phyloP scores from a whole-genome alignment of 1,140 invertebrate genomes.

The Rhagoletis pomonella region DNA sequence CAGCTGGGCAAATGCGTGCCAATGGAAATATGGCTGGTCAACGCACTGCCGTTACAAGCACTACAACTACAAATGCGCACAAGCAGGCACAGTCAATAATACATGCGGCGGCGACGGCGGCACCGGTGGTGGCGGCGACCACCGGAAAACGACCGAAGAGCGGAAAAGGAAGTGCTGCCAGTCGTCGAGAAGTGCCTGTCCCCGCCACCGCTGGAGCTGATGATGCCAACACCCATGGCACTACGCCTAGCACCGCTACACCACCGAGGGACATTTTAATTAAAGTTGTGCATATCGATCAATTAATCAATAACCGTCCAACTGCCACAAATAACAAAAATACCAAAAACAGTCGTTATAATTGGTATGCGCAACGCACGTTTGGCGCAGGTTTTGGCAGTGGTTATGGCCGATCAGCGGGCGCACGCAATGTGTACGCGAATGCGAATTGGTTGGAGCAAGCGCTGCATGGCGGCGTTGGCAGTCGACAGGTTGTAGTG shows the following conservation, averaged over 20 bases:
- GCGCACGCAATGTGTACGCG: slow-evolving; percentile 37
- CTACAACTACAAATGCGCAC: not conserved
- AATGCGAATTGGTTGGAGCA: slow-evolving; percentile 64
- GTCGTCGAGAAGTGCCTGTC: not conserved
- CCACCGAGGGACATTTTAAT: slow-evolving; percentile 53
- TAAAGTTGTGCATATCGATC: slow-evolving; percentile 59
- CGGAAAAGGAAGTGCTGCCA: not conserved
- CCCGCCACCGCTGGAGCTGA: not conserved
- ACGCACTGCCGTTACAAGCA: not conserved
- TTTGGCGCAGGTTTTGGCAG: not conserved
- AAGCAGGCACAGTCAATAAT: not conserved
- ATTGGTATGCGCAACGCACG: not conserved
- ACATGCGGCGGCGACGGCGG: no score
- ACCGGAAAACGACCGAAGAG: not conserved
- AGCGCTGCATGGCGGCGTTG: slow-evolving; percentile 62
- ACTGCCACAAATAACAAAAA: slow-evolving; percentile 52
- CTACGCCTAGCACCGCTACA: not conserved
- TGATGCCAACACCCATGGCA: no score
- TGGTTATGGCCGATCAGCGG: slow-evolving; percentile 14
- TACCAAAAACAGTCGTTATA: slow-evolving; percentile 53
- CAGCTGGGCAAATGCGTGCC: not conserved
- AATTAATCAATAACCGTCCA: slow-evolving; percentile 57
- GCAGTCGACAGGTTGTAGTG: slow-evolving; percentile 67
- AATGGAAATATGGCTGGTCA: not conserved
- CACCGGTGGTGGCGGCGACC: not conserved